phyloP scores from a whole-genome alignment of 2,888 invertebrate species.

The Hirtodrosophila trivittata region DNA sequence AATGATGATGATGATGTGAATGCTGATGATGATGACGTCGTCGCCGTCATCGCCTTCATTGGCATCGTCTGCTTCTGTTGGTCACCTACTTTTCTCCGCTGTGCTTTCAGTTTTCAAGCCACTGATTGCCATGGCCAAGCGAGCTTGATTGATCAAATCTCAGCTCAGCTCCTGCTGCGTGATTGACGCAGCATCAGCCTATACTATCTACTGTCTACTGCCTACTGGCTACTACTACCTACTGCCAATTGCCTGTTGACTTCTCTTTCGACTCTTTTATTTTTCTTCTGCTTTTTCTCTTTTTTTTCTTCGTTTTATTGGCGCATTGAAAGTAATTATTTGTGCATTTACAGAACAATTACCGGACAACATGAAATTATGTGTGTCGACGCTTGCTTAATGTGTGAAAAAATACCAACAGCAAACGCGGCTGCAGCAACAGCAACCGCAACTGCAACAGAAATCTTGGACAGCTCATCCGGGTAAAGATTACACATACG shows the following conservation, averaged over 20 bases:
- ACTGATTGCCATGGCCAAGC: slow-evolving; percentile 53
- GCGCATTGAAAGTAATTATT: slow-evolving; percentile 78
- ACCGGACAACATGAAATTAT: slow-evolving; percentile 76
- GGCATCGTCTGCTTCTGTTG: slow-evolving; percentile 33
- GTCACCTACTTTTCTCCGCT: slow-evolving; percentile 74
- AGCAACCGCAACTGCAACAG: slow-evolving; percentile 7
- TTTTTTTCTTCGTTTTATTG: slow-evolving; percentile 54
- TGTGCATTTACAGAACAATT: slow-evolving; percentile 78
- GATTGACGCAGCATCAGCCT: slow-evolving; percentile 50
- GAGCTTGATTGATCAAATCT: slow-evolving; percentile 68
- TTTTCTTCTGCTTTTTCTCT: slow-evolving; percentile 14
- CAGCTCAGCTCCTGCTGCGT: slow-evolving; percentile 69
- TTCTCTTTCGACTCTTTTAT: not conserved
- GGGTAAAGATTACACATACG: slow-evolving; percentile 70
- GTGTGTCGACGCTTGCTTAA: slow-evolving; percentile 72
- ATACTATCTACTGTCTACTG: slow-evolving; percentile 15
- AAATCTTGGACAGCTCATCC: slow-evolving; percentile 56
- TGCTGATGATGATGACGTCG: slow-evolving; percentile 22
- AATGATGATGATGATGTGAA: slow-evolving; percentile 12
- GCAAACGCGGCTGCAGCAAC: slow-evolving; percentile 14
- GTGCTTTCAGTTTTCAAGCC: slow-evolving; percentile 62
- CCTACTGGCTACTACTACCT: slow-evolving; percentile 2
- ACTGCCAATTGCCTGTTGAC: slow-evolving; percentile 8
- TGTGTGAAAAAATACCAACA: slow-evolving; percentile 60
- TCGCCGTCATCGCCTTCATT: slow-evolving; percentile 30